Base-by-base conservation (phyloP, 2,888 invertebrate genomes). In the Steinernema carpocapsae region DNA sequence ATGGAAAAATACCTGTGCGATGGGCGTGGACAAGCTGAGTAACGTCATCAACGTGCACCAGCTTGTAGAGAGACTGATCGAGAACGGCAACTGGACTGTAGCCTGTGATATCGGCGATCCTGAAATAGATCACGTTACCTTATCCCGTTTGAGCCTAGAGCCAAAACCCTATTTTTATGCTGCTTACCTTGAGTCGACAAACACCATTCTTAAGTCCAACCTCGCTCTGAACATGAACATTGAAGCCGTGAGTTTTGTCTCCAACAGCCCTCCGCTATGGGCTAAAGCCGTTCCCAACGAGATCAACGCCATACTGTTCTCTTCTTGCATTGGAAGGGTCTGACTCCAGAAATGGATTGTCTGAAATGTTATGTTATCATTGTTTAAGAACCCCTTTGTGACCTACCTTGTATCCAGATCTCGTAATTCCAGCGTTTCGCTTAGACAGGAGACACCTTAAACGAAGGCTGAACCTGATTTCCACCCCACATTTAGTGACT, bases 191-290 rank as follows among this genome's bases (percentile, higher is more conserved):
- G 71, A 43, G 19, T 75, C 75, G n/a, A 75, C 71, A 48, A 75
- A 75, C 32, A 75, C 52, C 6, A 75, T 22, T 56, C 72, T 64
- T 4, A 75, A 37, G 7, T 71, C 64, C 14, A 42, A 42, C 3
- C 37, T 72, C 24, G 75, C 52, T 29, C 75, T 72, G n/a, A 75
- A 75, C 72, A 75, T 72, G 70, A 75, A 75, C 72, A 72, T 75
- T 6, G 72, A 19, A n/a, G 75, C 26, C 14, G 56, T 56, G 12
- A 19, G 26, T 1, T 19, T 32, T 22, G 29, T 19, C n/a, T 48
- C 29, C 4, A 37, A 17, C 37, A 3, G 19, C 32, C 37, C 64
- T 29, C 64, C 64, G 14, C 64, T 32, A 10, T 29, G 64, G n/a
- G 32, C 64, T 17, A 64, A 17, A 12, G 32, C 14, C 4, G 32